A percentile compares a stretch with the other conserved stretches of the same genome.
Evolutionary conservation across 2,888 invertebrate species (phyloP).

Genomic region (Imbricaverruca yamaguchii): DNA sequence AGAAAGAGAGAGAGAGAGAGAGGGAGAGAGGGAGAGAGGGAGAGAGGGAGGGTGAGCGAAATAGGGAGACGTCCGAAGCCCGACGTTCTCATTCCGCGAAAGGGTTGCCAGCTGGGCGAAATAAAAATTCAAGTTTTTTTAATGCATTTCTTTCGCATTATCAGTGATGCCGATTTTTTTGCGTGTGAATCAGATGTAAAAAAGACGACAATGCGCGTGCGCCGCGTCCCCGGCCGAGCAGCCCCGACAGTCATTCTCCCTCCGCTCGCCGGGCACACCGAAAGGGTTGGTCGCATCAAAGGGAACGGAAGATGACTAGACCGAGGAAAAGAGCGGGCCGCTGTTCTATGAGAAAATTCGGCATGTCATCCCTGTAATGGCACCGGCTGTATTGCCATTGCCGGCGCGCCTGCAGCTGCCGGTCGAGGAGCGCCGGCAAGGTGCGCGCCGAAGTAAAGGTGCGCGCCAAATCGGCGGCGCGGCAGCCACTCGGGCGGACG

Average conservation of each 20-base stretch:
- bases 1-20: too few relatives aligned
- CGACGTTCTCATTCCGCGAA: neutral
- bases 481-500: neutral
- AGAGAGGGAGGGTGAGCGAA: too few relatives aligned
- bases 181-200: constrained; percentile 3
- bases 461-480: neutral
- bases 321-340: neutral
- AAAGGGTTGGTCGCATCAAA: constrained; percentile 8
- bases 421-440: neutral
- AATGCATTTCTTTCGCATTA: constrained; percentile 19
- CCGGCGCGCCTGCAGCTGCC: neutral
- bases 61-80: too few relatives aligned
- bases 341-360: constrained; percentile 2
- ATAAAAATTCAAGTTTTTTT: constrained; percentile 17
- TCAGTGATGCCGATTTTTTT: constrained; percentile 10
- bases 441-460: neutral
- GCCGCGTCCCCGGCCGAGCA: neutral
- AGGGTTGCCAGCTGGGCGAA: constrained; percentile 12
- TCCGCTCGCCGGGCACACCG: neutral
- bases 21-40: too few relatives aligned
- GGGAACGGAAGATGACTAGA: constrained; percentile 11
- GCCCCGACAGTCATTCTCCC: neutral
- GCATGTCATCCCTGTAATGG: constrained; percentile 16
- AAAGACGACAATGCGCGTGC: constrained; percentile 15
- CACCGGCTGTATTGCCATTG: constrained; percentile 4